Percentiles rank a stretch among this genome's conserved stretches.
Evolutionary conservation across 2,797 vertebrate genomes (phyloP).

Genomic region (Pantherophis alleghaniensis): DNA sequence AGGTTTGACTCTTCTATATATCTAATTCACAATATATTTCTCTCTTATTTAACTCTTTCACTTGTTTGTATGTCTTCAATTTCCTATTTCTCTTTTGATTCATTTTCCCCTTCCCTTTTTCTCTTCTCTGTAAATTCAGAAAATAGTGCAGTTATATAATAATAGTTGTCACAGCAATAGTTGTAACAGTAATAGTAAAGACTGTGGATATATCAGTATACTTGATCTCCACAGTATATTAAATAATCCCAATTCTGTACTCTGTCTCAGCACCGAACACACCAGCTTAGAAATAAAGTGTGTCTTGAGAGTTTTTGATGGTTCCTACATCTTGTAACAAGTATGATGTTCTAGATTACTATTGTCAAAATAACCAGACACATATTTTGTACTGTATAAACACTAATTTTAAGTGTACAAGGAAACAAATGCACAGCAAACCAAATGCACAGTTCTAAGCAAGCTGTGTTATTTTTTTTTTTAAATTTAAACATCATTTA

Average conservation of each 20-base stretch:
- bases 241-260: not conserved
- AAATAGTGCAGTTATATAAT: not conserved
- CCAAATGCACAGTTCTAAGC: not conserved
- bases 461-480: not conserved
- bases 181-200: not conserved
- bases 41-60: no score
- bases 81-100: slow-evolving; percentile 3
- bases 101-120: not conserved
- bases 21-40: not conserved
- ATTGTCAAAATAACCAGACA: not conserved
- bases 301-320: not conserved
- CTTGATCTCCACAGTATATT: not conserved
- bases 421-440: not conserved
- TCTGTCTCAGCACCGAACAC: no score
- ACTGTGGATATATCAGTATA: not conserved
- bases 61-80: not conserved
- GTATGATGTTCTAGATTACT: not conserved
- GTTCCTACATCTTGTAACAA: not conserved
- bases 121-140: not conserved
- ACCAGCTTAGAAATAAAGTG: not conserved
- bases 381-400: not conserved
- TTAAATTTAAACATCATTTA: slow-evolving; percentile 45
- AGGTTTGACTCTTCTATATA: not conserved
- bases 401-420: not conserved
- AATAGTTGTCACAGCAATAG: not conserved